Base-by-base conservation (phyloP, 2,888 invertebrate species). In the Deilephila elpenor region DNA sequence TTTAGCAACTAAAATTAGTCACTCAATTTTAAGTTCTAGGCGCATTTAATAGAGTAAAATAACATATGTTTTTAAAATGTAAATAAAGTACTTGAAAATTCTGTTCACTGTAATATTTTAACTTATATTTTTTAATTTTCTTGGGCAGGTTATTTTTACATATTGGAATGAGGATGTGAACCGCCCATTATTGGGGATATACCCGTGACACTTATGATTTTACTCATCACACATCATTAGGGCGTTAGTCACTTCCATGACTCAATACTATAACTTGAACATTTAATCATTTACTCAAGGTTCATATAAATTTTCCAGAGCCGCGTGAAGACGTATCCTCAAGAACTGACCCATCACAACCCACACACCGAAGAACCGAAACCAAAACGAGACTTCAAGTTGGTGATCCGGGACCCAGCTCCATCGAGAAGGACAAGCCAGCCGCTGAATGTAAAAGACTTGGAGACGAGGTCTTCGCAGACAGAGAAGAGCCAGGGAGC, bases 401-500 rank as follows among this genome's bases (percentile, higher is more conserved):
- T 94, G 56, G 93, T 93, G 76, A 93, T 94, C 25, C 85, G 92
- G 74, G 92, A 93, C 76, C 89, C 93, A 14, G 93, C 93, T 59
- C 92, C 92, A 19, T 86, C 93, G 59, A 91, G 88, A 76, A 87
- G 91, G 20, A 83, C 84, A 34, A 86, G 81, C 4, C 93, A 94
- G 75, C 93, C 93, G 0, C 83, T 94, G 3, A 93, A 93, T 78
- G 91, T 82, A 0, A 85, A 88, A 71, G 93, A 94, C 73, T 78
- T 94, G 71, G 93, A 93, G 25, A 88, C 87, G 0, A 89, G 92
- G 72, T 92, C 91, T 19, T 90, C 91, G 0, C 92, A 93, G 19
- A 91, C 93, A 0, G 94, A 94, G n/a, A 93, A 90, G 86, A 96
- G 95, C 74, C 94, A 94, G 74, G 95, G 95, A 7, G 95, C 95